Evolutionary conservation across 2,888 invertebrate genomes (phyloP).

Genomic region (Mantis religiosa): DNA sequence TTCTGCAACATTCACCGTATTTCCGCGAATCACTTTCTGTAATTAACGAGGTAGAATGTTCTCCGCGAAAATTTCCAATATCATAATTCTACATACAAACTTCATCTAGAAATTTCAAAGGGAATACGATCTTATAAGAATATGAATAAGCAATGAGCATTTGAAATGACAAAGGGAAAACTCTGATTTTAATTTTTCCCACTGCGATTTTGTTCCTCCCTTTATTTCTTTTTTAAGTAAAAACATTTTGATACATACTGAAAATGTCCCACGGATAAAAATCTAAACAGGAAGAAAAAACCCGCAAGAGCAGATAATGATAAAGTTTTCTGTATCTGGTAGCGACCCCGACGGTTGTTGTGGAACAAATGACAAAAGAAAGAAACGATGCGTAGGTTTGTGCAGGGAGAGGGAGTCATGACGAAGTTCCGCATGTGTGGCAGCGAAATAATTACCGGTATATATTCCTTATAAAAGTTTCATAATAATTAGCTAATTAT

Average conservation of each 20-base stretch:
- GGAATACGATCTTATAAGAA: not conserved
- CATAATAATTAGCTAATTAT: not conserved
- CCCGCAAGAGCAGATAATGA: not conserved
- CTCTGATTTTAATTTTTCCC: not conserved
- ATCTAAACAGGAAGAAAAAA: not conserved
- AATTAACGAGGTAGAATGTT: not conserved
- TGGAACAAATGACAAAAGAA: not conserved
- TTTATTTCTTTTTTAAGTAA: not conserved
- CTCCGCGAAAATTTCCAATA: not conserved
- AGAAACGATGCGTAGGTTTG: not conserved
- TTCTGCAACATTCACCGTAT: not conserved
- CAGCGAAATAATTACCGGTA: not conserved
- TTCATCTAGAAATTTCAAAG: not conserved
- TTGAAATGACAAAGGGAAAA: not conserved
- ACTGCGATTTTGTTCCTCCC: not conserved
- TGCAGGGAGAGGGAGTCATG: not conserved
- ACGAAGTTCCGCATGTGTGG: not conserved
- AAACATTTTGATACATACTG: not conserved
- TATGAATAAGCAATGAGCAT: not conserved
- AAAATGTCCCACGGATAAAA: not conserved
- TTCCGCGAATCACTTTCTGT: not conserved
- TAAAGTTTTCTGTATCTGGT: not conserved
- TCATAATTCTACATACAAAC: not conserved
- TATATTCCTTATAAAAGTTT: not conserved
- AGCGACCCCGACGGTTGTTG: not conserved